Evolutionary conservation across 2,888 invertebrate genomes (phyloP).

Genomic region (Caenorhabditis wallacei): DNA sequence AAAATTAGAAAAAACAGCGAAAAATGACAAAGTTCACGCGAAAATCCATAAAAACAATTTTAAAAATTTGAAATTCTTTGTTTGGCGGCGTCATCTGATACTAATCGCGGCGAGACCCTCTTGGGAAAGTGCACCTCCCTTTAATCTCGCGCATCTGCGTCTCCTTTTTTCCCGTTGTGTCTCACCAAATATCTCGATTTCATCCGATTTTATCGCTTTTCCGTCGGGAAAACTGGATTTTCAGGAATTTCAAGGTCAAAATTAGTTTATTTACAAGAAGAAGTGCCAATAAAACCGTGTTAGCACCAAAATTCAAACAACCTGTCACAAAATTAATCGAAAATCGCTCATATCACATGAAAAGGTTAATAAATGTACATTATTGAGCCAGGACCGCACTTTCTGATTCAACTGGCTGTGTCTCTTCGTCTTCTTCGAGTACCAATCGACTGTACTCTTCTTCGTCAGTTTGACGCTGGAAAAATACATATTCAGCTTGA

Average conservation of each 20-base stretch:
- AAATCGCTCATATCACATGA: conserved; percentile 6
- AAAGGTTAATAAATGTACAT: conserved; percentile 4
- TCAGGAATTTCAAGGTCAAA: background rate
- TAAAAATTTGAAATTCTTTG: conserved; percentile 44
- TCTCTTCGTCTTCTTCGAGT: conserved; percentile 58
- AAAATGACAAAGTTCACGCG: conserved; percentile 1
- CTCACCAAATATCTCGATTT: conserved; percentile 30
- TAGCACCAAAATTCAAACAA: conserved; percentile 17
- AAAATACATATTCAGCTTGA: background rate
- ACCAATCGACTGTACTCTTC: conserved; percentile 65
- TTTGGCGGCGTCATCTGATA: conserved; percentile 25
- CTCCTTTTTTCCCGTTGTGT: conserved; percentile 14
- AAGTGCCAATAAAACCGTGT: background rate
- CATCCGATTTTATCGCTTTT: background rate
- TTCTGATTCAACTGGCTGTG: conserved; percentile 1
- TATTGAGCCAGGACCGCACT: conserved; percentile 18
- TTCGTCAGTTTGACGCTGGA: conserved; percentile 50
- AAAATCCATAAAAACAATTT: background rate
- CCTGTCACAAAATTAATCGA: conserved; percentile 18
- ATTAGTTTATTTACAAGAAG: conserved; percentile 38
- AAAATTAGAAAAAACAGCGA: conserved; percentile 6
- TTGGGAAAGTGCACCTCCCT: conserved; percentile 21
- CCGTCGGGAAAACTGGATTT: conserved; percentile 12
- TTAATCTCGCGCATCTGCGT: conserved; percentile 54
- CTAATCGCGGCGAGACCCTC: conserved; percentile 47